Evolutionary conservation across 1,140 invertebrate genomes (phyloP), one percentile per base, ranked within the genome.

Genomic region (Magallana angulata): DNA sequence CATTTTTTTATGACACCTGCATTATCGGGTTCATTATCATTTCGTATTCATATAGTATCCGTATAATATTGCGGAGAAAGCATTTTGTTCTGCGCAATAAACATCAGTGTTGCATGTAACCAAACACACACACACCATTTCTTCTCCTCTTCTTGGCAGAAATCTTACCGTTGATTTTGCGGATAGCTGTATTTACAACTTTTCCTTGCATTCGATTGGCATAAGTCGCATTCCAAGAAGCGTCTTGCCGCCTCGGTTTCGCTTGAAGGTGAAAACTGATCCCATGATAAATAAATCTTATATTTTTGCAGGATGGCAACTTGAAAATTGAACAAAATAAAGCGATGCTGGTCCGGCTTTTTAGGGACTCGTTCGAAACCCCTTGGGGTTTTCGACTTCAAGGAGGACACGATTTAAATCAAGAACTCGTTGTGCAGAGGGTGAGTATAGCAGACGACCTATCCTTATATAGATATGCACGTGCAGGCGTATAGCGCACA

Each of bases 301-400:
- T 85, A 83, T 58, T 84, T 68, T 88, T 88, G 58, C 81, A 88
- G 87, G 87, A 88, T 88, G 87, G 87, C 80, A 81, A 85, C 81
- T 88, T 81, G 81, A 91, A 91, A 85, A 90, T 91, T 89, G 85
- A 87, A 58, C 84, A 84, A 59, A 84, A 87, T 62, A 85, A 64
- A 71, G 71, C 91, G 81, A 87, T 91, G 59, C 89, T 91, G 85
- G 92, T 94, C 57, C 92, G 91, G 83, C 96, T 98, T 92, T 96
- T 96, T 92, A 96, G 98, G 91, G 97, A 97, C 92, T 96, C 96
- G 91, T 96, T 96, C 89, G 96, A 96, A 91, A 97, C 96, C 91
- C 97, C 97, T 90, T 99, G 98, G 98, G 98, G 98, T 82, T 97
- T 99, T 92, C 96, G 98, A 90, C 96, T 99, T 87, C 97, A 98